Evolutionary conservation across 1,140 invertebrate genomes (phyloP).

Genomic region (Mycetomoellerius zeteki): DNA sequence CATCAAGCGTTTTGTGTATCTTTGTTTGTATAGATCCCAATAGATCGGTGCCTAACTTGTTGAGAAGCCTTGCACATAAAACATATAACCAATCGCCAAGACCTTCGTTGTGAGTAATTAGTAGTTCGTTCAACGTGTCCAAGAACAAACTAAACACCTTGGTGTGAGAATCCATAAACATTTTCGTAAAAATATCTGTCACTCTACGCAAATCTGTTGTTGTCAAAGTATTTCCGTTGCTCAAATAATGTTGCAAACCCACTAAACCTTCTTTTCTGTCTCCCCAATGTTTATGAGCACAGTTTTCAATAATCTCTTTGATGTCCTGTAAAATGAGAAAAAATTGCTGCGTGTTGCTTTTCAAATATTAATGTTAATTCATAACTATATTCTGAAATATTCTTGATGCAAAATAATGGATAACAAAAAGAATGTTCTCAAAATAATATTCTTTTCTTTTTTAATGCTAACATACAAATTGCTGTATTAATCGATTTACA

Average conservation of each 20-base stretch:
- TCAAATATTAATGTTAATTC: neutral
- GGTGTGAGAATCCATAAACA: constrained; percentile 99
- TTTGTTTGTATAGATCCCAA: constrained; percentile 96
- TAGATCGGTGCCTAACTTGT: constrained; percentile 96
- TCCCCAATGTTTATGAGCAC: constrained; percentile 95
- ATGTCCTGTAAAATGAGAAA: constrained; percentile 90
- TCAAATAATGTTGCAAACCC: constrained; percentile 92
- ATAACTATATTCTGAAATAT: constrained; percentile 1
- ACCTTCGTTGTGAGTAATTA: constrained; percentile 94
- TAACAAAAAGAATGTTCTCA: neutral
- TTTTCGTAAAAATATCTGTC: constrained; percentile 97
- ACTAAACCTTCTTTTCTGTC: constrained; percentile 97
- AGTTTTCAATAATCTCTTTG: constrained; percentile 94
- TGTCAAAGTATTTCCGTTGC: constrained; percentile 90
- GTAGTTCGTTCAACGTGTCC: constrained; percentile 96
- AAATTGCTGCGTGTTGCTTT: neutral
- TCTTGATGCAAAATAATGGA: neutral
- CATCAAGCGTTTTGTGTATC: constrained; percentile 94
- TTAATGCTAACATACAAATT: neutral
- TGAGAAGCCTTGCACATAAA: constrained; percentile 89
- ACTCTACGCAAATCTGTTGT: constrained; percentile 92
- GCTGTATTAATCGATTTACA: neutral
- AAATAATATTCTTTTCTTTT: neutral
- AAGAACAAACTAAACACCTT: constrained; percentile 98
- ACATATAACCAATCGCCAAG: constrained; percentile 97